These are phyloP conservation scores for Halictus ligatus DNA, from an alignment of 2,888 invertebrate species.

Conservation along the genomic window DNA sequence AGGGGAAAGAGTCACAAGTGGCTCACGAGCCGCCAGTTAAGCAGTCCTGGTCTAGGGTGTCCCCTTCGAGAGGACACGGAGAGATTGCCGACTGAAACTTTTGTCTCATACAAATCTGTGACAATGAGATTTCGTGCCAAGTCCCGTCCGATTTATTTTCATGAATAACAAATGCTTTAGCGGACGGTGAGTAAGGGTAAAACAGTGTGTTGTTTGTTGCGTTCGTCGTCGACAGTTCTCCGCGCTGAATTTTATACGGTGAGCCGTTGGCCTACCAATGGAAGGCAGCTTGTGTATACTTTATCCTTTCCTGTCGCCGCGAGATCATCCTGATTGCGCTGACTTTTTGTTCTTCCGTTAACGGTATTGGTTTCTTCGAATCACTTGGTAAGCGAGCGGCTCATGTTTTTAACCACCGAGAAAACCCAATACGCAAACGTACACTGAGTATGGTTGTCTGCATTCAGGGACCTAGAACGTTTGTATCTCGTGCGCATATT, in stretches of 20 bases:
- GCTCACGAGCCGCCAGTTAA: too few relatives aligned
- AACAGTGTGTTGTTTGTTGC: conserved; percentile 33
- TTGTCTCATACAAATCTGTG: background rate
- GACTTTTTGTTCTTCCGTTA: background rate
- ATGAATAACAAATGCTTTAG: background rate
- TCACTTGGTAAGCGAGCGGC: conserved; percentile 49
- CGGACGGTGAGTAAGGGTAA: background rate
- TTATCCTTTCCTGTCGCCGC: background rate
- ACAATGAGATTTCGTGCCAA: background rate
- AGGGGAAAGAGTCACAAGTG: too few relatives aligned
- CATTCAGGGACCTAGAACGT: conserved; percentile 62
- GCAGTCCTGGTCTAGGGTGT: background rate
- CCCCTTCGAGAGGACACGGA: too few relatives aligned
- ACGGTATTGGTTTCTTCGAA: background rate
- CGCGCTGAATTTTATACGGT: conserved; percentile 50
- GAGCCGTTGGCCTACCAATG: conserved; percentile 47
- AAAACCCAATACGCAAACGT: conserved; percentile 37
- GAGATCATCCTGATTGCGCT: background rate
- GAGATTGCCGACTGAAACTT: background rate
- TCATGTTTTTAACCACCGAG: conserved; percentile 51
- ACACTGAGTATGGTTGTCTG: conserved; percentile 49
- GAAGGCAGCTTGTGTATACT: background rate
- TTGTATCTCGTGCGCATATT: conserved; percentile 58
- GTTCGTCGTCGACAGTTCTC: conserved; percentile 36
- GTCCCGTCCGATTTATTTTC: background rate